A percentile compares a stretch with the other conserved stretches of the same genome.
Evolutionary conservation across 2,888 invertebrate genomes (phyloP).

Genomic region (Philonicus albiceps): DNA sequence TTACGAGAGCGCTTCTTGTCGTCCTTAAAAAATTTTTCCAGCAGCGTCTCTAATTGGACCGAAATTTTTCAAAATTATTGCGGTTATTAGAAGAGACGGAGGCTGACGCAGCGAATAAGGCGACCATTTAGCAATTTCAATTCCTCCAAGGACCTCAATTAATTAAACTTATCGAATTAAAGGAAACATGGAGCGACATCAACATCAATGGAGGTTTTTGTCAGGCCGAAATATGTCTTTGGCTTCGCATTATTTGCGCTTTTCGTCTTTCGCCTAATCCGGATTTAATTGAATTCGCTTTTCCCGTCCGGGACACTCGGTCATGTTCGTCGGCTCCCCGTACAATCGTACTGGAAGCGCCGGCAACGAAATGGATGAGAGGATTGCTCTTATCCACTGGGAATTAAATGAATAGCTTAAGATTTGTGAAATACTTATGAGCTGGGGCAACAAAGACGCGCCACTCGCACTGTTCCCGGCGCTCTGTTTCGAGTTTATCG

Average conservation of each 20-base stretch:
- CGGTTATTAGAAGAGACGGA: slow-evolving; percentile 1
- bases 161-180: slow-evolving; percentile 49
- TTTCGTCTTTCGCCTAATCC: slow-evolving; percentile 44
- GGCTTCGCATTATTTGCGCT: slow-evolving; percentile 47
- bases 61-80: slow-evolving; percentile 8
- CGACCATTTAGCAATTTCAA: slow-evolving; percentile 29
- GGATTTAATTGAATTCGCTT: slow-evolving; percentile 46
- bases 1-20: neutral
- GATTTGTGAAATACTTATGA: slow-evolving; percentile 46
- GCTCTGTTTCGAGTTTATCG: slow-evolving; percentile 34
- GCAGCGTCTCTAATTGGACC: neutral
- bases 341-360: slow-evolving; percentile 39
- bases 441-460: slow-evolving; percentile 32
- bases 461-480: slow-evolving; percentile 1
- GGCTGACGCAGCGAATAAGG: neutral
- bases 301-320: slow-evolving; percentile 22
- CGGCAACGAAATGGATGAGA: slow-evolving; percentile 43
- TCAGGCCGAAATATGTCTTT: slow-evolving; percentile 37
- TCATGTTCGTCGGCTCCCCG: neutral
- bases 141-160: slow-evolving; percentile 44
- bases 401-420: slow-evolving; percentile 48
- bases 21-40: neutral
- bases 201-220: slow-evolving; percentile 33
- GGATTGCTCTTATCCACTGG: slow-evolving; percentile 45
- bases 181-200: slow-evolving; percentile 43